Conservation (phyloP, 2,797 vertebrate species). For the Coregonus sp. region DNA sequence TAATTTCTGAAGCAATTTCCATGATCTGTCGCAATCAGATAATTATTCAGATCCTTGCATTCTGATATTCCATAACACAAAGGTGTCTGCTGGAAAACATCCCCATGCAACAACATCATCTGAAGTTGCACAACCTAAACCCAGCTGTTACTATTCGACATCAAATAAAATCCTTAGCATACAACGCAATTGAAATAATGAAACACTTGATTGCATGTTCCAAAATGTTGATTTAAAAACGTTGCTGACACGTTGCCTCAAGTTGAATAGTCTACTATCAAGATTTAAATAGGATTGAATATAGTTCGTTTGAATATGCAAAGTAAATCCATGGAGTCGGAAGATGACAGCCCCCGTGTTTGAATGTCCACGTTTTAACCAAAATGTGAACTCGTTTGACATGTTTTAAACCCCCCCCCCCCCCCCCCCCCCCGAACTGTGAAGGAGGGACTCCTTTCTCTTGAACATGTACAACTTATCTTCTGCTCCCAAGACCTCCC, state of each 20-base stretch:
- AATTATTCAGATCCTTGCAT: neutral
- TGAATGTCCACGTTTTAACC: slow-evolving; percentile 70
- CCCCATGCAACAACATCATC: neutral
- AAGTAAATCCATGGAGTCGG: slow-evolving; percentile 2
- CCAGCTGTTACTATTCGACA: neutral
- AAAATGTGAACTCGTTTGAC: slow-evolving; percentile 72
- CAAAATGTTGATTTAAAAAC: neutral
- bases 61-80: neutral
- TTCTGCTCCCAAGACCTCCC: slow-evolving; percentile 78
- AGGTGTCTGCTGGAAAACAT: neutral
- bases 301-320: neutral
- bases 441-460: slow-evolving; percentile 79
- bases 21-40: neutral
- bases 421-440: slow-evolving; percentile 61
- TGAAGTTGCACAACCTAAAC: neutral
- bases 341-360: slow-evolving; percentile 40
- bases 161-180: neutral
- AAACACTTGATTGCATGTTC: neutral
- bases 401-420: slow-evolving; percentile 54
- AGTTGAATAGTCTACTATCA: slow-evolving; percentile 12
- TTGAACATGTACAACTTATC: slow-evolving; percentile 66
- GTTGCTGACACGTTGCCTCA: slow-evolving; percentile 13
- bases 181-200: neutral
- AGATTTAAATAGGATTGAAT: neutral
- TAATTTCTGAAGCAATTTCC: neutral